Conservation (phyloP, 2,888 invertebrate genomes). For the Nymphalis urticae region DNA sequence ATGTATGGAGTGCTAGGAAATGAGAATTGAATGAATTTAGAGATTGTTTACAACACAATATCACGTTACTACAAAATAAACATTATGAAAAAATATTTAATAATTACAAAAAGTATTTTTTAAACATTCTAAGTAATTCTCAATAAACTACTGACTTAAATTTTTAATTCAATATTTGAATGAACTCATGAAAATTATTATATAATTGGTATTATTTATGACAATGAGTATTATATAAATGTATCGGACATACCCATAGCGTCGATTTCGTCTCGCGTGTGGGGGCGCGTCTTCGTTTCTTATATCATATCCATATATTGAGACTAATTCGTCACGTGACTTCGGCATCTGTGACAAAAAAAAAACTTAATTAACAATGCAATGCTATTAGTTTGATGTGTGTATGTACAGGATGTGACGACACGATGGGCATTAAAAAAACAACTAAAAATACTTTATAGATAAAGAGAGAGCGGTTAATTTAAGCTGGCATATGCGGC, state of each 20-base stretch:
- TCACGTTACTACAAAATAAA: too few species aligned
- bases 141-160: too few species aligned
- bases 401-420: background rate
- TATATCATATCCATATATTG: conserved; percentile 96
- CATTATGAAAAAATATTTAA: too few species aligned
- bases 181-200: background rate
- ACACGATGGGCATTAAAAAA: background rate
- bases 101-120: too few species aligned
- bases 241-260: conserved; percentile 86
- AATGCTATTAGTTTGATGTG: background rate
- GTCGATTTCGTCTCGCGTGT: conserved; percentile 89
- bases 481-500: too few species aligned
- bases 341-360: conserved; percentile 87
- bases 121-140: too few species aligned
- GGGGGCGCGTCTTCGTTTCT: conserved; percentile 95
- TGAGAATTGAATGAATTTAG: too few species aligned
- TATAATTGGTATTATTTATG: too few species aligned
- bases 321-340: conserved; percentile 90
- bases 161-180: background rate
- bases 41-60: too few species aligned
- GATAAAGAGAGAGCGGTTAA: too few species aligned
- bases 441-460: too few species aligned
- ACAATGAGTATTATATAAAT: background rate
- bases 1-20: too few species aligned
- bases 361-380: background rate